Conservation (phyloP, 2,888 invertebrate species). For the Dorcus parallelipipedus region DNA sequence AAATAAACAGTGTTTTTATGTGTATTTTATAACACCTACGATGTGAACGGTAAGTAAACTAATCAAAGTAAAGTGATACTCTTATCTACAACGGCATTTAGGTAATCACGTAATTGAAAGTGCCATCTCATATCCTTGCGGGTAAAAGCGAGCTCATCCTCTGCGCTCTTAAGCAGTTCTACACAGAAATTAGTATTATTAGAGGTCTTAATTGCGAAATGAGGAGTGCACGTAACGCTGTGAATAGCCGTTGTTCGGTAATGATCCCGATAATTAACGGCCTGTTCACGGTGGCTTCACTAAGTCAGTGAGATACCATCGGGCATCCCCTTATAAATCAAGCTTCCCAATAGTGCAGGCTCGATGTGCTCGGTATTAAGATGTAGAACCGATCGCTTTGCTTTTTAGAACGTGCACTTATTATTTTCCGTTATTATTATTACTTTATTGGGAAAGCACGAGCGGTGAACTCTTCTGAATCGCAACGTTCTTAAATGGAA, state of each 20-base stretch:
- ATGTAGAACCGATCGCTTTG: constrained; percentile 1
- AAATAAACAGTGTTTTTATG: too few species aligned
- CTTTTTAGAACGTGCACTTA: constrained; percentile 11
- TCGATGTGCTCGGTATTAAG: neutral
- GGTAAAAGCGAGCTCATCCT: neutral
- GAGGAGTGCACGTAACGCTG: neutral
- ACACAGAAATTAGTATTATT: neutral
- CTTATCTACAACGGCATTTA: too few species aligned
- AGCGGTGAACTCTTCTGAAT: neutral
- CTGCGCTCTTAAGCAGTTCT: neutral
- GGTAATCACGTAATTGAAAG: too few species aligned
- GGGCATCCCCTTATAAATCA: constrained; percentile 22
- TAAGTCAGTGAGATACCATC: constrained; percentile 23
- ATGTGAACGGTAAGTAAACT: too few species aligned
- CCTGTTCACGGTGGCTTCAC: constrained; percentile 24
- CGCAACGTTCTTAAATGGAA: neutral
- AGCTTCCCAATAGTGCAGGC: constrained; percentile 9
- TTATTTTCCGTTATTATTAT: constrained; percentile 13
- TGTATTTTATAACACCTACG: too few species aligned
- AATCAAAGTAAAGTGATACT: too few species aligned
- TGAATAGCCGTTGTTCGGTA: constrained; percentile 5
- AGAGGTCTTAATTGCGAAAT: constrained; percentile 1
- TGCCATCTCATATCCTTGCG: neutral
- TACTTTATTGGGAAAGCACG: constrained; percentile 12
- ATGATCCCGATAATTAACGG: constrained; percentile 21